Evolutionary conservation across 2,113 vertebrate genomes (phyloP).

Genomic region (Micromys minutus): DNA sequence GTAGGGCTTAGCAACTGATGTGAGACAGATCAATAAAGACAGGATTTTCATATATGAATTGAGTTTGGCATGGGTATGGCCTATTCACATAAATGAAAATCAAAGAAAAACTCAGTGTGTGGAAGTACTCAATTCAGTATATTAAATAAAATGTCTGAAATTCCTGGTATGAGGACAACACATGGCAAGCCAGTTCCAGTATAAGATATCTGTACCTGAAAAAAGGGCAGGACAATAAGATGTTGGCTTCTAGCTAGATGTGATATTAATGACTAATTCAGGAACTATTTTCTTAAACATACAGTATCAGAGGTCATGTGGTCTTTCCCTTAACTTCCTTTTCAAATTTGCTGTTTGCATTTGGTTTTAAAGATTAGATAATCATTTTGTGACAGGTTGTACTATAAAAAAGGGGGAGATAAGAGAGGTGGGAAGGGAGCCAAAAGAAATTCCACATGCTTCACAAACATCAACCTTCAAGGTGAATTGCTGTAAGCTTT

Average conservation of each 20-base stretch:
- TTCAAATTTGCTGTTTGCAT: background rate
- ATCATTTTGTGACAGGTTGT: background rate
- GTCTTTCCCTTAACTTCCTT: background rate
- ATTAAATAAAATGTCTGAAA: background rate
- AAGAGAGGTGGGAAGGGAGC: background rate
- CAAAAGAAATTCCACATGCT: background rate
- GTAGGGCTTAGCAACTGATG: background rate
- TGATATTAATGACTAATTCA: background rate
- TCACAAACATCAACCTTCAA: background rate
- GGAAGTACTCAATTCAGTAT: background rate
- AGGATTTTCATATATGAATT: background rate
- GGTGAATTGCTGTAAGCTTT: background rate
- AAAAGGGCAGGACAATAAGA: background rate
- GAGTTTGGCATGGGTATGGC: background rate
- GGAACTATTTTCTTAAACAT: background rate
- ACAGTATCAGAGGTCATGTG: background rate
- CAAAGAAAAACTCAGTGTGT: background rate
- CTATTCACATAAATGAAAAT: background rate
- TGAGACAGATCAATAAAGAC: background rate
- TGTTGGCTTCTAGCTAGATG: background rate
- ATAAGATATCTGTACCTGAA: background rate
- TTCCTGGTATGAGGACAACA: background rate
- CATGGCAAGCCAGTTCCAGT: background rate
- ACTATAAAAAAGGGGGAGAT: background rate
- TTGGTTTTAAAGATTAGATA: conserved; percentile 29